A percentile compares a stretch with the other conserved stretches of the same genome.
These are phyloP conservation scores for Erynnis tages DNA, from an alignment of 2,888 invertebrate genomes.

Conservation along the genomic window DNA sequence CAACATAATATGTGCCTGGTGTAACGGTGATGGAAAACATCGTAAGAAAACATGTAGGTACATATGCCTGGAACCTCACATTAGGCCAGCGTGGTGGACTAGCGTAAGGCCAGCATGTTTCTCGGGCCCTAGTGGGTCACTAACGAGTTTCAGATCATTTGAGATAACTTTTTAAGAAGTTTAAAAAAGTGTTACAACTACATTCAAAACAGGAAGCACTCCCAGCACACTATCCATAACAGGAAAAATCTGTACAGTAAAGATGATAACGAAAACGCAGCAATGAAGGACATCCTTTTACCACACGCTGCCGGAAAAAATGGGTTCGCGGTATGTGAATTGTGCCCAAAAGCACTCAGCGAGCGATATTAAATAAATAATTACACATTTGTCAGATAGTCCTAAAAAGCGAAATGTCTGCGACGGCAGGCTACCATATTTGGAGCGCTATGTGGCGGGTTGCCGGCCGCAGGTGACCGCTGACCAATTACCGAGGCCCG, in stretches of 20 bases:
- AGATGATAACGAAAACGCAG: neutral
- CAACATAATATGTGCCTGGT: no score
- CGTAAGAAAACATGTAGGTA: no score
- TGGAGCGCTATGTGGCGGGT: slow-evolving; percentile 55
- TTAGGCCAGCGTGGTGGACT: no score
- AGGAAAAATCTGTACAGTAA: neutral
- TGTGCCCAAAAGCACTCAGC: slow-evolving; percentile 68
- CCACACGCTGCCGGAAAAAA: slow-evolving; percentile 50
- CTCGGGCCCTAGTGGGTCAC: no score
- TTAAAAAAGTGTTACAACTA: neutral
- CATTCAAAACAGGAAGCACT: neutral
- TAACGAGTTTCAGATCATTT: no score
- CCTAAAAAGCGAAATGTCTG: slow-evolving; percentile 72
- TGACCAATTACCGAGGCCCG: slow-evolving; percentile 63
- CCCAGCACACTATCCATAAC: no score
- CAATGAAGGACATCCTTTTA: slow-evolving; percentile 41
- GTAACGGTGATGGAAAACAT: no score
- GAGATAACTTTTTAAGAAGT: no score
- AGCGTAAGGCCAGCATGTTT: no score
- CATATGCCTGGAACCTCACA: no score
- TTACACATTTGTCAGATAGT: slow-evolving; percentile 80
- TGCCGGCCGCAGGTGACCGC: slow-evolving; percentile 66
- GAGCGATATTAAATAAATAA: slow-evolving; percentile 79
- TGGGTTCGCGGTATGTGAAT: slow-evolving; percentile 65
- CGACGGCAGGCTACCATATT: slow-evolving; percentile 65